Evolutionary conservation across 1,140 invertebrate genomes (phyloP).

Genomic region (Drosophila teissieri): DNA sequence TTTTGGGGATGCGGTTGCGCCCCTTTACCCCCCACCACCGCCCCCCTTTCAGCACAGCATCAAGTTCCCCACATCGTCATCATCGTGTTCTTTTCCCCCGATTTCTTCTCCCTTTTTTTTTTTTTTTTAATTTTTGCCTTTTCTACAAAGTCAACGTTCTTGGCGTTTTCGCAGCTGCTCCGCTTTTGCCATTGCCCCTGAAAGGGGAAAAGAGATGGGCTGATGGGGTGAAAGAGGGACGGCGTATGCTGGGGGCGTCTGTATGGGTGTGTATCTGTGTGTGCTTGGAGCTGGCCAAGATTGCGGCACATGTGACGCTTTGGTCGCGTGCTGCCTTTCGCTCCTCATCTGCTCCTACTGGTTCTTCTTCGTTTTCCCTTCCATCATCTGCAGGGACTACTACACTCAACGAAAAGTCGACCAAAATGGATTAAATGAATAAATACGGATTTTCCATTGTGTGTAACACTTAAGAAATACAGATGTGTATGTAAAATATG

Average conservation of each 20-base stretch:
- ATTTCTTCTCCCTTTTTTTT: slow-evolving; percentile 23
- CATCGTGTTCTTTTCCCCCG: slow-evolving; percentile 43
- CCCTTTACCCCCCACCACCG: neutral
- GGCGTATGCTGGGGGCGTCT: slow-evolving; percentile 11
- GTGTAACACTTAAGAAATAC: neutral
- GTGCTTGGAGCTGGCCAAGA: slow-evolving; percentile 39
- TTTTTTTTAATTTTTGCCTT: slow-evolving; percentile 60
- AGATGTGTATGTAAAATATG: too few relatives aligned
- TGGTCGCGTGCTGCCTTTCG: slow-evolving; percentile 74
- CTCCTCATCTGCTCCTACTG: slow-evolving; percentile 42
- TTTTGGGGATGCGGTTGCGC: slow-evolving; percentile 50
- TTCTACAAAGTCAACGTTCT: slow-evolving; percentile 80
- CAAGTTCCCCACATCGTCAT: slow-evolving; percentile 62
- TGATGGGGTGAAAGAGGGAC: neutral
- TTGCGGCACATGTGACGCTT: slow-evolving; percentile 80
- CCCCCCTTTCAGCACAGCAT: slow-evolving; percentile 39
- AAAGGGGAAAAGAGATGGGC: neutral
- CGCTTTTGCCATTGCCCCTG: slow-evolving; percentile 46
- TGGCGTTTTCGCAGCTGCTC: slow-evolving; percentile 77
- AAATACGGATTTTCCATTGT: neutral
- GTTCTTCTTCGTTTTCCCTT: slow-evolving; percentile 7
- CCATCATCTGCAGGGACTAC: neutral
- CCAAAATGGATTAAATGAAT: neutral
- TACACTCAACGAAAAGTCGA: neutral
- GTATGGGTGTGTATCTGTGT: slow-evolving; percentile 18